Conservation (phyloP, 2,888 invertebrate genomes). For the Globia sparganii region DNA sequence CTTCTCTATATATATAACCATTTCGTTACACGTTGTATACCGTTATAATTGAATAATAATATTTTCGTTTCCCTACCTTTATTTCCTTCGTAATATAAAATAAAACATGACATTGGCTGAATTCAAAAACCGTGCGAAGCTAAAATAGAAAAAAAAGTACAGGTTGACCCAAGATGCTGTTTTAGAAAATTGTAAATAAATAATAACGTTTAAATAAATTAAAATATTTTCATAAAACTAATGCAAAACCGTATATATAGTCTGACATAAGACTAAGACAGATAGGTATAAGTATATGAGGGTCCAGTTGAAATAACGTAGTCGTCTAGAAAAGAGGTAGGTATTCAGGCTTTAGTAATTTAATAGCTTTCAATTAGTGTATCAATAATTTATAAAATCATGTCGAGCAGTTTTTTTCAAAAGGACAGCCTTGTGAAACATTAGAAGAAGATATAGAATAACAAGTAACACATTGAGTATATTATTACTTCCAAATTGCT, state of each 20-base stretch:
- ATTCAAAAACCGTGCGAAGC: too few relatives aligned
- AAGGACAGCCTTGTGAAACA: not conserved
- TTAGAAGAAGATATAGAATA: not conserved
- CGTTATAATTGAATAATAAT: too few relatives aligned
- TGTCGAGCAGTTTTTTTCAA: not conserved
- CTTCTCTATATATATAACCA: too few relatives aligned
- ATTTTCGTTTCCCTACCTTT: too few relatives aligned
- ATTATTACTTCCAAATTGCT: not conserved
- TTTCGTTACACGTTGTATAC: too few relatives aligned
- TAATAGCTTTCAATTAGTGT: not conserved
- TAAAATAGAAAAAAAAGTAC: too few relatives aligned
- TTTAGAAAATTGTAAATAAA: too few relatives aligned
- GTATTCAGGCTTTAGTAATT: not conserved
- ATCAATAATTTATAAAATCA: not conserved
- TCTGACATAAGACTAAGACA: not conserved
- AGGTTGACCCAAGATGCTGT: too few relatives aligned
- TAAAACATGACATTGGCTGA: too few relatives aligned
- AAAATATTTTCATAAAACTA: too few relatives aligned
- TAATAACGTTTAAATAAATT: too few relatives aligned
- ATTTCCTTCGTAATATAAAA: too few relatives aligned
- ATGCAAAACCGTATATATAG: not conserved
- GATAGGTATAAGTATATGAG: not conserved
- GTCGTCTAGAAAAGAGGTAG: not conserved
- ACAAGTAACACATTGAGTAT: not conserved
- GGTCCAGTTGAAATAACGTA: not conserved